phyloP scores from a whole-genome alignment of 2,797 vertebrate species.

The Trachops cirrhosus region DNA sequence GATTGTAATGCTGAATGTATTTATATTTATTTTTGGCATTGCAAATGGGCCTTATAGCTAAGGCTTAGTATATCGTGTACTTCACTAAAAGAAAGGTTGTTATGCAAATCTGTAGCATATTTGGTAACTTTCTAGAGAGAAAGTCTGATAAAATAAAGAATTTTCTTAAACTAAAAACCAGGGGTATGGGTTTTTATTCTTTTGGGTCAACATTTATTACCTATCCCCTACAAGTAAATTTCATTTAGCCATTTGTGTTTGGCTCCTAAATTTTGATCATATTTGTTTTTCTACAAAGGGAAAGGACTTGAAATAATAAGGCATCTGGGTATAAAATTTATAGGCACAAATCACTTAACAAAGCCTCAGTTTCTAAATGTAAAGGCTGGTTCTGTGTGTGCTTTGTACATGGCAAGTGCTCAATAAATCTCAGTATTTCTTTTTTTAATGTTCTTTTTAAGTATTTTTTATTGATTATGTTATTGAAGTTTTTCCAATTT shows the following conservation, averaged over 20 bases:
- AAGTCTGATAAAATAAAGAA: neutral
- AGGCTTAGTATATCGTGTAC: neutral
- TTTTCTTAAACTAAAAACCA: conserved; percentile 41
- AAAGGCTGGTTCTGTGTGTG: neutral
- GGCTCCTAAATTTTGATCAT: neutral
- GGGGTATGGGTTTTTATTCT: conserved; percentile 15
- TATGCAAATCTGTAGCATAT: conserved; percentile 17
- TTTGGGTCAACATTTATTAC: neutral
- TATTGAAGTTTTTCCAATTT: too few relatives aligned
- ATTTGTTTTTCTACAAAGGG: neutral
- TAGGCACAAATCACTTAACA: neutral
- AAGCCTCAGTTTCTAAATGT: neutral
- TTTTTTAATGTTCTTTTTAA: neutral
- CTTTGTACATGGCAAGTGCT: neutral
- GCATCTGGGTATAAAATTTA: neutral
- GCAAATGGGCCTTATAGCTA: conserved; percentile 26
- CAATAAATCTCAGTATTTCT: neutral
- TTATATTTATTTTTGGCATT: conserved; percentile 51
- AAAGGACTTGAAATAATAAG: neutral
- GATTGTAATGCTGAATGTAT: conserved; percentile 42
- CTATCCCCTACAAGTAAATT: neutral
- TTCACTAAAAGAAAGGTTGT: conserved; percentile 32
- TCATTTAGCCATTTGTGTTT: conserved; percentile 14
- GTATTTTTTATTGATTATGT: too few relatives aligned
- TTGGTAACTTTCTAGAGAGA: conserved; percentile 32